These are phyloP conservation scores for Patiria miniata DNA, from an alignment of 35 echinoderm and acorn worm species.

Conservation along the genomic window DNA sequence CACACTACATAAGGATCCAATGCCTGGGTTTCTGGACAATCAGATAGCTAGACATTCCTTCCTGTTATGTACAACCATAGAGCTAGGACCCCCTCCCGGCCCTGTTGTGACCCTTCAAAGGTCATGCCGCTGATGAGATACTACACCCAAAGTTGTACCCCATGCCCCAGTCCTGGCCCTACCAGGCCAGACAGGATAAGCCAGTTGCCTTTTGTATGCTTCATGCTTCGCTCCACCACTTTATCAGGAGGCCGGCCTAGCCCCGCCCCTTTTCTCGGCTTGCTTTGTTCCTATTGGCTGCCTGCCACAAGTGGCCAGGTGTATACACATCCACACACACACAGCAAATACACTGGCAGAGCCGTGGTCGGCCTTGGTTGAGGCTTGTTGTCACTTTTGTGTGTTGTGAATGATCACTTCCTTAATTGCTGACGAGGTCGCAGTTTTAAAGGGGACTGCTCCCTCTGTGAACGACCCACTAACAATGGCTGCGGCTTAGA, in stretches of 20 bases:
- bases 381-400: neutral
- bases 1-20: neutral
- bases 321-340: neutral
- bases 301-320: slow-evolving; percentile 9
- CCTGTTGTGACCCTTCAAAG: no score
- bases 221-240: no score
- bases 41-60: neutral
- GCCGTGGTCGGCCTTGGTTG: neutral
- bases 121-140: neutral
- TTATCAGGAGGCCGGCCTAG: neutral
- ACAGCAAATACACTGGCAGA: neutral
- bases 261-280: neutral
- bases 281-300: neutral
- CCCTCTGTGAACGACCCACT: no score
- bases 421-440: neutral
- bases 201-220: neutral
- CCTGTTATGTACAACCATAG: neutral
- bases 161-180: neutral
- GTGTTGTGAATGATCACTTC: neutral
- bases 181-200: neutral
- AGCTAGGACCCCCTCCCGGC: no score
- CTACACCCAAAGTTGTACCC: neutral
- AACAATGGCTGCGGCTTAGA: no score
- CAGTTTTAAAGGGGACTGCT: no score
- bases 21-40: neutral